These are phyloP conservation scores for Narcine bancroftii DNA, from an alignment of 2,113 vertebrate genomes.

Conservation along the genomic window DNA sequence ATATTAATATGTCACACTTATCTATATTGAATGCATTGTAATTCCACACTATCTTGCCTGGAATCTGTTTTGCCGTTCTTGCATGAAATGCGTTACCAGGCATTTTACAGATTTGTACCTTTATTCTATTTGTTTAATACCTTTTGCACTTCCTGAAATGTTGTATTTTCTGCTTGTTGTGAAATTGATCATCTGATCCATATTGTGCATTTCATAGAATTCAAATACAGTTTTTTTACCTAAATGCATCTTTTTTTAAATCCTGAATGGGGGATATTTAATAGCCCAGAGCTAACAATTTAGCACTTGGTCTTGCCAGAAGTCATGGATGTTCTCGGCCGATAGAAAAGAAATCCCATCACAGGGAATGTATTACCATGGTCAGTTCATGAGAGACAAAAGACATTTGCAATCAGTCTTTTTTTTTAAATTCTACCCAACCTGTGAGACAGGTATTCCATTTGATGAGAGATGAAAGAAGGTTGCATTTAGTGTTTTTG, in stretches of 20 bases:
- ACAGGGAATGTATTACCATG: too few relatives aligned
- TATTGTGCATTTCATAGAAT: background rate
- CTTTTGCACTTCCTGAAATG: background rate
- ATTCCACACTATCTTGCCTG: background rate
- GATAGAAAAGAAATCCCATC: background rate
- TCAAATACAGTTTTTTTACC: background rate
- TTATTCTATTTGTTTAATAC: background rate
- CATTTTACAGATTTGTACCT: background rate
- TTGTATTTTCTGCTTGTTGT: background rate
- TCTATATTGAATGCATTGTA: background rate
- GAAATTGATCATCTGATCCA: background rate
- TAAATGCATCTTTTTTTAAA: background rate
- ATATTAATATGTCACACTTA: too few relatives aligned
- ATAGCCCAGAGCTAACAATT: background rate
- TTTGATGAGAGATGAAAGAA: constrained; percentile 9
- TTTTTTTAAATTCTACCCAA: too few relatives aligned
- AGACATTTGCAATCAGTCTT: too few relatives aligned
- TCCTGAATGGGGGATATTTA: background rate
- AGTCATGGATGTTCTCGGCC: background rate
- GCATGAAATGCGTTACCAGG: background rate
- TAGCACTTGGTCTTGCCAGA: background rate
- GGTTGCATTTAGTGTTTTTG: background rate
- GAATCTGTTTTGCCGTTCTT: background rate
- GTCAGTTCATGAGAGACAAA: background rate
- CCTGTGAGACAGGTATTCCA: too few relatives aligned